Evolutionary conservation across 1,140 invertebrate genomes (phyloP).

Genomic region (Philopotamus ludificatus): DNA sequence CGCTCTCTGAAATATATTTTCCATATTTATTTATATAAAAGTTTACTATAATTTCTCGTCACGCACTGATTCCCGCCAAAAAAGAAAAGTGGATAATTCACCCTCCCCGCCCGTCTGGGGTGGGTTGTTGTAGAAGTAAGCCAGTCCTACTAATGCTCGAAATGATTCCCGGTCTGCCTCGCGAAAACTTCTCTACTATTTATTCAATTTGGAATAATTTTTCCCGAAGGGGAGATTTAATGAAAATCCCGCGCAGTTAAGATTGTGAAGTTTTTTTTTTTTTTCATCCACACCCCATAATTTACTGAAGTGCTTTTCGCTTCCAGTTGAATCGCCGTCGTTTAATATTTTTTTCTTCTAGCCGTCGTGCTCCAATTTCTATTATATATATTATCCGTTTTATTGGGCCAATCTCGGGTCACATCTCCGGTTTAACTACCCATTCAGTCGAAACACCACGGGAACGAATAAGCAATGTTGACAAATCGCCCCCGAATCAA

Average conservation of each 20-base stretch:
- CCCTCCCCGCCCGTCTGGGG: background rate
- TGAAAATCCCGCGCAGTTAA: background rate
- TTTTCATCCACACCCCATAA: background rate
- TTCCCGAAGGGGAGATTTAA: background rate
- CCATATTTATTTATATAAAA: too few relatives aligned
- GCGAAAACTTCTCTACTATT: slow-evolving; percentile 22
- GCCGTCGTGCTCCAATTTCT: background rate
- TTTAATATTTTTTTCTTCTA: background rate
- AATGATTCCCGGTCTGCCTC: background rate
- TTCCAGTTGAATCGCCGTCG: background rate
- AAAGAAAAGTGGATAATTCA: background rate
- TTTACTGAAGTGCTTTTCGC: background rate
- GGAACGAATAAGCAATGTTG: slow-evolving; percentile 3
- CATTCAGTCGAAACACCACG: slow-evolving; percentile 9
- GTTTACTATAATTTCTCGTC: background rate
- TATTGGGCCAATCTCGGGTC: slow-evolving; percentile 2
- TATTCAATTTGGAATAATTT: slow-evolving; percentile 27
- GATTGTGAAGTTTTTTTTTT: background rate
- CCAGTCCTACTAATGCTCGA: background rate
- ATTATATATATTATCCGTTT: background rate
- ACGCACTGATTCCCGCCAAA: background rate
- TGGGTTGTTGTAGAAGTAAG: background rate
- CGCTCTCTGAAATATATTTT: too few relatives aligned
- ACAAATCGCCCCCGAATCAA: slow-evolving; percentile 17
- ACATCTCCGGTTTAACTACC: background rate